Conservation (phyloP, 92 coral and sea anemone species). For the Anthopleura xanthogrammica region DNA sequence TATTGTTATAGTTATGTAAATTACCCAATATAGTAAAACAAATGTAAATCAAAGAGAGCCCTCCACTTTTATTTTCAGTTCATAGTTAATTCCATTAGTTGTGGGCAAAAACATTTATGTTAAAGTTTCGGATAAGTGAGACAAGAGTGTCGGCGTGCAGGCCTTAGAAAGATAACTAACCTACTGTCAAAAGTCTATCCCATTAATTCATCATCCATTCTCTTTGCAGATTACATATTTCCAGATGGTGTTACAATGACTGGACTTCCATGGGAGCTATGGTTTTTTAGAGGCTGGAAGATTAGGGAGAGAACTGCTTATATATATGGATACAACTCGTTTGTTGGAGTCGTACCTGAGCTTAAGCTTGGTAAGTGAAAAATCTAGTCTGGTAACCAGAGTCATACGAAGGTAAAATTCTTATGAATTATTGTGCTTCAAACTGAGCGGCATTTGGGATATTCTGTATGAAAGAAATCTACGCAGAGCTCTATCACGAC, state of each 20-base stretch:
- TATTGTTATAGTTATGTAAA: no score
- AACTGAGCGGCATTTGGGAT: background rate
- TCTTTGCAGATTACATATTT: conserved; percentile 49
- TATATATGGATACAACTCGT: conserved; percentile 63
- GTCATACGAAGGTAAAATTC: no score
- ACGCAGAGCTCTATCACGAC: no score
- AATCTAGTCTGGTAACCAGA: background rate
- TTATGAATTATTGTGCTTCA: no score
- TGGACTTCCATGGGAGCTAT: conserved; percentile 73
- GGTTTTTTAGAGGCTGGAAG: conserved; percentile 40
- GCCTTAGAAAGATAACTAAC: background rate
- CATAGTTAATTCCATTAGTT: no score
- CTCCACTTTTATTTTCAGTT: no score
- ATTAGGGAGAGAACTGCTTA: conserved; percentile 53
- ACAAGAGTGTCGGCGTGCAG: background rate
- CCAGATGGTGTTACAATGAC: conserved; percentile 51
- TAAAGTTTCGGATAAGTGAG: no score
- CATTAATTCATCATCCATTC: background rate
- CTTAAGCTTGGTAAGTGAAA: conserved; percentile 62
- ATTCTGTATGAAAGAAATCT: no score
- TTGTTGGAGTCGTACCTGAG: conserved; percentile 55
- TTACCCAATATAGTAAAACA: no score
- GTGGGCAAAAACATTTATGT: no score
- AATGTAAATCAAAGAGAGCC: no score
- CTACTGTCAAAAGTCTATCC: background rate